These are phyloP conservation scores for Pinna nobilis DNA, from an alignment of 1,140 invertebrate genomes.

Conservation along the genomic window DNA sequence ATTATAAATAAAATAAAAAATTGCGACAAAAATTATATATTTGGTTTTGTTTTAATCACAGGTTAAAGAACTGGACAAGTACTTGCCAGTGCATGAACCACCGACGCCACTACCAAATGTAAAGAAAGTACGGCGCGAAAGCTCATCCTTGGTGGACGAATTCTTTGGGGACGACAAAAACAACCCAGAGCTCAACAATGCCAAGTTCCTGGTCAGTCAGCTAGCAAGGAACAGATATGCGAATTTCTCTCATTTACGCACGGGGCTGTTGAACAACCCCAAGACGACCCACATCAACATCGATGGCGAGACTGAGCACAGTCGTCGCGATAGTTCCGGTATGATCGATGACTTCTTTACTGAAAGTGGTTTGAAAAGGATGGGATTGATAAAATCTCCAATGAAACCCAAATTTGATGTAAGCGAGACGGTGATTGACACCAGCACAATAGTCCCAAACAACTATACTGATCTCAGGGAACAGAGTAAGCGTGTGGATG, in stretches of 20 bases:
- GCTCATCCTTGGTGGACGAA: constrained; percentile 81
- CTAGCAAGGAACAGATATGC: constrained; percentile 9
- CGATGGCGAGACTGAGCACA: constrained; percentile 61
- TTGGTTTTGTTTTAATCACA: not conserved
- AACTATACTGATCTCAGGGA: constrained; percentile 20
- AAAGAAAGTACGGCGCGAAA: constrained; percentile 78
- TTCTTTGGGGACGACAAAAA: constrained; percentile 78
- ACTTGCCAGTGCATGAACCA: constrained; percentile 37
- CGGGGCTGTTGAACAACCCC: constrained; percentile 35
- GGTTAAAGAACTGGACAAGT: constrained; percentile 56
- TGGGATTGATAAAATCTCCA: not conserved
- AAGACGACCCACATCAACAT: not conserved
- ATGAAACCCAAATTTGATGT: constrained; percentile 25
- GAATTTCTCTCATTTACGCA: constrained; percentile 23
- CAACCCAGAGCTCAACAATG: constrained; percentile 39
- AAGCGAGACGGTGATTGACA: constrained; percentile 38
- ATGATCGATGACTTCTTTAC: constrained; percentile 83
- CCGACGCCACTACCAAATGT: not conserved
- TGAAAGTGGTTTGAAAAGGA: not conserved
- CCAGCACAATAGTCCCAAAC: constrained; percentile 20
- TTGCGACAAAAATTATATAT: not conserved
- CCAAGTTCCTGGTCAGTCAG: constrained; percentile 42
- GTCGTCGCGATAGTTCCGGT: constrained; percentile 79
- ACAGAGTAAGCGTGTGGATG: constrained; percentile 36
- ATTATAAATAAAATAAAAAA: not conserved